Base-by-base conservation (phyloP, 2,888 invertebrate genomes). In the Autographa pulchrina region DNA sequence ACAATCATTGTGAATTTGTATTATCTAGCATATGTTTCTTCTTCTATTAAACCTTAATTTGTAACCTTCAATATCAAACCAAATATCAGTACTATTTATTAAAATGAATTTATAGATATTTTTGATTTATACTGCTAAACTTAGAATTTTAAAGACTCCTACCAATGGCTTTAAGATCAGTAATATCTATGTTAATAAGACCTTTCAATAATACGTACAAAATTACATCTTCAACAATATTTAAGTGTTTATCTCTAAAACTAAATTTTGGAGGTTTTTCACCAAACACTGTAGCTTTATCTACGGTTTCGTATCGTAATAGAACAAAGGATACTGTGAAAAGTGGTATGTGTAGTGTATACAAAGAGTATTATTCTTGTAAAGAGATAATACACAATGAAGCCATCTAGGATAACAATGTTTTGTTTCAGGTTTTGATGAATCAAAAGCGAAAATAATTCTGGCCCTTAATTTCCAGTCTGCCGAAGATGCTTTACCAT, bases 401-500 rank as follows among this genome's bases (percentile, higher is more conserved):
- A 56, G 31, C 65, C 62, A 14, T 25, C 25, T 38, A 25, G 60
- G 56, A 35, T 25, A 4, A 20, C 54, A 20, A 56, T 56, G 59
- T 85, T n/a, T 54, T 70, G 38, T 81, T 89, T 38, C 77, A 92
- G 92, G 76, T 77, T 77, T 82, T 63, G 78, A 89, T 79, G 64
- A 78, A 67, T 74, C 78, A 1, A 96, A 96, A 87, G 80, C 93
- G 14, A 85, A 88, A 35, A 74, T 96, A 7, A 84, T 97, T 41
- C 85, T 88, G 25, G 78, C 88, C 31, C 88, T 97, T 74, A 92
- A 96, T 66, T 92, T 96, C 66, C 84, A 86, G 60, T 91, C 93
- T 67, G 82, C 93, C 0, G 94, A 96, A 82, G 96, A 97, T 89
- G 96, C 96, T 71, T 81, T 93, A 43, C 96, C 97, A 0, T 96